Conservation (phyloP, 2,797 vertebrate species). For the Clarias laeviceps region DNA sequence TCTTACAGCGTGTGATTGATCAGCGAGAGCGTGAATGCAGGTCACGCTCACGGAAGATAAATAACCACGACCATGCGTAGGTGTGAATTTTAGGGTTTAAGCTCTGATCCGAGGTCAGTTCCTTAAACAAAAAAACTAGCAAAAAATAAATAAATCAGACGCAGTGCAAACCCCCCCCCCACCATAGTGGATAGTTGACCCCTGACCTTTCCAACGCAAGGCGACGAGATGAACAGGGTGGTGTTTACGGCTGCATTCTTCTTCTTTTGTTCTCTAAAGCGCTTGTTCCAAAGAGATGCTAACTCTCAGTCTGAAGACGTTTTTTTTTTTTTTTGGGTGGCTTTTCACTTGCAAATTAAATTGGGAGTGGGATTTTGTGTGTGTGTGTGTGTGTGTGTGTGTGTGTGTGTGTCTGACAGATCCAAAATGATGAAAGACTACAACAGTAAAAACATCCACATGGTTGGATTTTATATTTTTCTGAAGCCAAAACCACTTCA, state of each 20-base stretch:
- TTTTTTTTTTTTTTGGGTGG: conserved; percentile 13
- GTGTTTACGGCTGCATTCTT: conserved; percentile 41
- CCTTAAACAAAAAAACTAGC: too few relatives aligned
- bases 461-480: background rate
- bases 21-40: conserved; percentile 3
- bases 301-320: conserved; percentile 36
- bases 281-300: conserved; percentile 41
- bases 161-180: background rate
- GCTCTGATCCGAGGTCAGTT: background rate
- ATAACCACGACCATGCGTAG: background rate
- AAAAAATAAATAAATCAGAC: background rate
- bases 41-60: conserved; percentile 1
- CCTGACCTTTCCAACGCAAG: background rate
- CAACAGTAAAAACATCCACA: background rate
- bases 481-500: background rate
- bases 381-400: background rate
- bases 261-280: conserved; percentile 44
- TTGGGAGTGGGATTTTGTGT: conserved; percentile 35
- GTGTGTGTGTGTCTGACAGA: background rate
- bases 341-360: conserved; percentile 57
- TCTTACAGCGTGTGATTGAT: background rate
- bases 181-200: background rate
- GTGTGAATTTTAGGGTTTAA: background rate
- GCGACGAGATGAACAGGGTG: conserved; percentile 3
- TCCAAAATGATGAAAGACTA: background rate